Evolutionary conservation across 1,140 invertebrate species (phyloP), one percentile per base, ranked within the genome.

Genomic region (Melitaea cinxia): DNA sequence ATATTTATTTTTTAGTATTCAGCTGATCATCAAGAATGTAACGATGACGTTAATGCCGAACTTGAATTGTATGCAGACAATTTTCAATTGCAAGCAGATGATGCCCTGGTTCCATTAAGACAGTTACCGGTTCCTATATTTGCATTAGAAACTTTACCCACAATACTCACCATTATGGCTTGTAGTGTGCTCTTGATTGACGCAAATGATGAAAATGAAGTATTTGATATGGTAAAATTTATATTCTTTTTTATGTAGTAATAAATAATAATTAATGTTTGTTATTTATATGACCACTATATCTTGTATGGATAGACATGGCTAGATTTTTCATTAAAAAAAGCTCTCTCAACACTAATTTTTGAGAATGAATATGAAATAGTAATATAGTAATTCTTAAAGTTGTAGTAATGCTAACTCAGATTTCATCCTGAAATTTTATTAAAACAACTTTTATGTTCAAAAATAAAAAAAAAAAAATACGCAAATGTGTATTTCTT

Each of bases 41-140:
- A 80, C 5, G 82, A 85, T 37, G 57, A 64, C n/a, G 55, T 87
- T 1, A 80, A 86, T 57, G 35, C 52, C 23, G 83, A 87, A 50
- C 54, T 90, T 9, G 70, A 78, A 49, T 68, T 84, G n/a, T 72
- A 85, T 33, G 68, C 75, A 7, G 70, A 72, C 4, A 57, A 53
- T 21, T 21, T 26, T 9, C 39, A 54, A 6, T 28, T 65, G 9
- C 60, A 66, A 0, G 28, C 37, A 9, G 72, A 85, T 14, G 80
- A 86, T 35, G 65, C 61, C n/a, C 53, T 89, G 4, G 69, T 73
- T 15, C 68, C 68, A 0, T 67, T 91, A 28, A 70, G 75, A 50
- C 88, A 91, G 58, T 24, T 85, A 19, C 86, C 86, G 2, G 82
- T 77, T 9, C 86, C 88, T 0, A 56, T 83, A 47, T 90, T 68